These are phyloP conservation scores for Drosophila phalerata DNA, from an alignment of 2,888 invertebrate genomes.

Conservation along the genomic window DNA sequence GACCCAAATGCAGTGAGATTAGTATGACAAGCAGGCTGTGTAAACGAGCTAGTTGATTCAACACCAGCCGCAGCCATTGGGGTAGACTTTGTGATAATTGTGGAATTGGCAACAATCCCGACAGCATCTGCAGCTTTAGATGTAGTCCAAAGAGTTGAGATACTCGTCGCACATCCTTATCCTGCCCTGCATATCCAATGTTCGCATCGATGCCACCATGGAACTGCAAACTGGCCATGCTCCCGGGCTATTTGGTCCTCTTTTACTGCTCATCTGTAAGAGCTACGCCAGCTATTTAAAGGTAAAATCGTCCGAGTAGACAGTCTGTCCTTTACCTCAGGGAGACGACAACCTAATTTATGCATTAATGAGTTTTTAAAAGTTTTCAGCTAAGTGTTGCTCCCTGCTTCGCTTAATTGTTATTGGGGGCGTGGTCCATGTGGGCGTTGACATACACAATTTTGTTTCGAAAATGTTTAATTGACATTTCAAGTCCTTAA, in stretches of 20 bases:
- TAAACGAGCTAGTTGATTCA: slow-evolving; percentile 12
- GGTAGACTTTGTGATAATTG: slow-evolving; percentile 51
- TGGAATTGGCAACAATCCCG: slow-evolving; percentile 65
- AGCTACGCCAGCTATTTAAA: slow-evolving; percentile 61
- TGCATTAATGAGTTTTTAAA: slow-evolving; percentile 80
- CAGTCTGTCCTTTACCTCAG: background rate
- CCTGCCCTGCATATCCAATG: slow-evolving; percentile 51
- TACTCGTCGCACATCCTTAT: slow-evolving; percentile 56
- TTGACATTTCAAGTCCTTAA: slow-evolving; percentile 31
- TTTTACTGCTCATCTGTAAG: slow-evolving; percentile 37
- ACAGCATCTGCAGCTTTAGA: slow-evolving; percentile 48
- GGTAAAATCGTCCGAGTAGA: background rate
- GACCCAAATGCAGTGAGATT: slow-evolving; percentile 63
- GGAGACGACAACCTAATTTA: slow-evolving; percentile 57
- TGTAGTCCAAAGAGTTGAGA: slow-evolving; percentile 66
- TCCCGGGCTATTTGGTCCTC: slow-evolving; percentile 3
- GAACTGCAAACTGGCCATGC: slow-evolving; percentile 61
- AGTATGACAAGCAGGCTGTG: slow-evolving; percentile 54
- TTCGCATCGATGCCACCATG: slow-evolving; percentile 58
- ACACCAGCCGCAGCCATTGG: slow-evolving; percentile 17
- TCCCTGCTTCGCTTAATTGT: slow-evolving; percentile 41
- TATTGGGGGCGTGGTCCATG: slow-evolving; percentile 47
- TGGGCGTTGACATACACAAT: slow-evolving; percentile 29
- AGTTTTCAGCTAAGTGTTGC: slow-evolving; percentile 58
- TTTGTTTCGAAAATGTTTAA: slow-evolving; percentile 52